Evolutionary conservation across 64 coral and sea anemone species (phyloP), one percentile per base, ranked within the genome.

Genomic region (Montipora foliosa): DNA sequence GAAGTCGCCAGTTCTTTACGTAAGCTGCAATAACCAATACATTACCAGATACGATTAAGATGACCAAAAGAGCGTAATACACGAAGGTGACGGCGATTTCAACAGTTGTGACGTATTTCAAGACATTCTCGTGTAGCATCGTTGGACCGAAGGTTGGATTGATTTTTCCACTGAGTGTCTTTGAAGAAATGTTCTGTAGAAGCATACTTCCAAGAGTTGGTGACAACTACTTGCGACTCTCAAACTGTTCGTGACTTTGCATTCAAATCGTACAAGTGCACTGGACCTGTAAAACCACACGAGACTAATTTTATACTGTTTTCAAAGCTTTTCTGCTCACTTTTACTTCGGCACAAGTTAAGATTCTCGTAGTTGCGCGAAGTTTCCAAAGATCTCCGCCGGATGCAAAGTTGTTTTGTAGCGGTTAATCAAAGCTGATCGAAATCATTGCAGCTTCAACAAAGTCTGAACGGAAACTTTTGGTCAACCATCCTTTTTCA

Each of bases 1-100:
- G 89, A 60, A 97, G 93, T 47, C 95, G 88, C 25, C 8, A 76
- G 66, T 97, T 97, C 20, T 78, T 66, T 55, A 45, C 29, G 72
- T 92, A 97, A 1, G 92, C 95, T 22, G 80, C 52, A 49, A 97
- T 79, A 25, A 97, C 88, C 8, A 97, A 82, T 9, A 45, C 17
- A 83, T 97, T 97, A 52, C 95, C 95, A 12, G 57, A 13, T 12
- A 94, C 71, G 29, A 97, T 97, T 25, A 78, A 48, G 6, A 93
- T 15, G 4, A 78, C 20, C 64, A 93, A 8, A 2, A 72, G 57
- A 25, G 49, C 1, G 69, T 51, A 93, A 46, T 71, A 93, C n/a
- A 93, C 9, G 8, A 80, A 19, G 60, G 75, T 71, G 62, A 86
- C 29, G 3, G 47, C 45, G 29, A 83, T 60, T 19, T 92, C 90